phyloP scores from a whole-genome alignment of 2,113 vertebrate species.

The Tor tambroides region DNA sequence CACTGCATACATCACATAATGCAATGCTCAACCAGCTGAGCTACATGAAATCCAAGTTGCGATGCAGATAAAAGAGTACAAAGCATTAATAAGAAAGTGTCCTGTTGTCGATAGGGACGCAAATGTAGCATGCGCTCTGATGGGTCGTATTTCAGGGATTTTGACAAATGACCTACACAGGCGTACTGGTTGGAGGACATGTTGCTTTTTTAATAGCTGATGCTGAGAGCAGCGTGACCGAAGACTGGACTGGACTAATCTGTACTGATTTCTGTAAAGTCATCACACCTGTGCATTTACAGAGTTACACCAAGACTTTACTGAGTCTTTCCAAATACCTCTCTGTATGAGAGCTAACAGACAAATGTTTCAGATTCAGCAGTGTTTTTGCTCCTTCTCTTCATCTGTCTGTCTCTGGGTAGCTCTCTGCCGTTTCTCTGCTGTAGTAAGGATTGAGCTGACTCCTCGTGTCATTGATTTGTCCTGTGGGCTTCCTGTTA shows the following conservation, averaged over 20 bases:
- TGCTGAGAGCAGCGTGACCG: not conserved
- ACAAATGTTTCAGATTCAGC: not conserved
- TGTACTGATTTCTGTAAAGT: not conserved
- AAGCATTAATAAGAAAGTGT: too few species aligned
- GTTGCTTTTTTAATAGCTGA: not conserved
- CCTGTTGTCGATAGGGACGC: too few species aligned
- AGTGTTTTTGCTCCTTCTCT: not conserved
- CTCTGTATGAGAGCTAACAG: not conserved
- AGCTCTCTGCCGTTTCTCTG: not conserved
- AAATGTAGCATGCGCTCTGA: too few species aligned
- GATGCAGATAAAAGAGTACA: too few species aligned
- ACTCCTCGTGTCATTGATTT: slow-evolving; percentile 28
- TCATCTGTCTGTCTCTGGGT: not conserved
- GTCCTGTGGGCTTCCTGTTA: slow-evolving; percentile 36
- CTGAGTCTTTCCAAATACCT: not conserved
- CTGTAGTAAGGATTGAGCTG: not conserved
- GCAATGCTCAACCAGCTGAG: too few species aligned
- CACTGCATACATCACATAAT: too few species aligned
- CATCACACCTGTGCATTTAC: not conserved
- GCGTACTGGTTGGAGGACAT: too few species aligned
- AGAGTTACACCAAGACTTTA: too few species aligned
- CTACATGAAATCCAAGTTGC: too few species aligned
- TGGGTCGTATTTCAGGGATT: too few species aligned
- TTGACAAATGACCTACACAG: too few species aligned
- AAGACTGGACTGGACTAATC: not conserved